These are phyloP conservation scores for Aeoliscus strigatus DNA, from an alignment of 2,797 vertebrate species.

Conservation along the genomic window DNA sequence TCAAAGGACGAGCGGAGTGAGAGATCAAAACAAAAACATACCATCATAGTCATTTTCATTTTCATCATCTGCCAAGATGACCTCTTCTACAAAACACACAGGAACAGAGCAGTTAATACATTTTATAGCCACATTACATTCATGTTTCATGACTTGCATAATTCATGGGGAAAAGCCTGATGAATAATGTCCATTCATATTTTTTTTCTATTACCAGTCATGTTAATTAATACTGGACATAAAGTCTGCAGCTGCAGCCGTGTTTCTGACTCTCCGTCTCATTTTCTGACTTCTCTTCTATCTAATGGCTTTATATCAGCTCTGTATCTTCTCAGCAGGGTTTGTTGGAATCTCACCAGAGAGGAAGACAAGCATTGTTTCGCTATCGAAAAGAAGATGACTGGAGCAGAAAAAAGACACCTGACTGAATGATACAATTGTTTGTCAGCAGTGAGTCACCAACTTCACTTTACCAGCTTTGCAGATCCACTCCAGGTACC, in stretches of 20 bases:
- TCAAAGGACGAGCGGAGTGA: background rate
- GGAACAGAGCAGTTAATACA: conserved; percentile 11
- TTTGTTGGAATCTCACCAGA: too few relatives aligned
- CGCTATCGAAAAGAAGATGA: too few relatives aligned
- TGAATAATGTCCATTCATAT: background rate
- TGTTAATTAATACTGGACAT: conserved; percentile 22
- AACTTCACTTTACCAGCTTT: conserved; percentile 80
- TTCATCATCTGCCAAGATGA: conserved; percentile 90
- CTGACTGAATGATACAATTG: too few relatives aligned
- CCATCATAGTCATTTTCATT: conserved; percentile 80
- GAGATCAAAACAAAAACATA: conserved; percentile 24
- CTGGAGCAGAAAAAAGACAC: too few relatives aligned
- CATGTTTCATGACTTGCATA: conserved; percentile 5
- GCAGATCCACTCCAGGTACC: conserved; percentile 95
- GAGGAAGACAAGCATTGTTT: too few relatives aligned
- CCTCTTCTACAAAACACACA: conserved; percentile 80
- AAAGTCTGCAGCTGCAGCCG: too few relatives aligned
- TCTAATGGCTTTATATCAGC: too few relatives aligned
- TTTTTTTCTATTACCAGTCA: conserved; percentile 5
- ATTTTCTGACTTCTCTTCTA: too few relatives aligned
- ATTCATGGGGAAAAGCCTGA: background rate
- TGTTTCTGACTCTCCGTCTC: too few relatives aligned
- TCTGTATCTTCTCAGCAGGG: too few relatives aligned
- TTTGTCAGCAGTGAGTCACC: too few relatives aligned
- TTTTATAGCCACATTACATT: background rate